phyloP scores from a whole-genome alignment of 2,113 vertebrate genomes.

The Podiceps cristatus region DNA sequence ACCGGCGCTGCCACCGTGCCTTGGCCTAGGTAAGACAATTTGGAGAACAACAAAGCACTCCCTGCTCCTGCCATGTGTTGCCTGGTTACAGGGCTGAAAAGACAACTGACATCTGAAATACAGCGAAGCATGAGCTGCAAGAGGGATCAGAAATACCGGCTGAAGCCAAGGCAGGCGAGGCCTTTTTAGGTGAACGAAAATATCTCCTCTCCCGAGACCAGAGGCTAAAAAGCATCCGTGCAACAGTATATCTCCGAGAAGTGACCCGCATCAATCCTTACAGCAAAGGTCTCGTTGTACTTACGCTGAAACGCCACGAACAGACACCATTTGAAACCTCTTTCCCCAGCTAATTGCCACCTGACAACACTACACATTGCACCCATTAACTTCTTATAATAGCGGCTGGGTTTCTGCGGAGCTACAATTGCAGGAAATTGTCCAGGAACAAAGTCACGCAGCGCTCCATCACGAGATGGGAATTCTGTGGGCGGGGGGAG shows the following conservation, averaged over 20 bases:
- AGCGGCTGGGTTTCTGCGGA: not conserved
- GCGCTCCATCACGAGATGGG: not conserved
- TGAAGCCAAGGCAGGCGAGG: not conserved
- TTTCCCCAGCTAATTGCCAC: not conserved
- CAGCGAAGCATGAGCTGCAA: not conserved
- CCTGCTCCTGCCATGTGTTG: conserved; percentile 34
- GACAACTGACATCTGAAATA: conserved; percentile 23
- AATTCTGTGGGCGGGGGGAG: conserved; percentile 6
- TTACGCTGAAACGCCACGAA: not conserved
- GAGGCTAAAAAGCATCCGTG: not conserved
- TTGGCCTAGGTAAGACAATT: not conserved
- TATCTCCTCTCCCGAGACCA: not conserved
- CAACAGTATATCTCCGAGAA: not conserved
- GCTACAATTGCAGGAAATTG: conserved; percentile 25
- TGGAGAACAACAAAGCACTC: conserved; percentile 8
- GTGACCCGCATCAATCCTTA: not conserved
- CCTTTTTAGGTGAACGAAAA: not conserved
- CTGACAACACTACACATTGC: not conserved
- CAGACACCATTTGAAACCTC: not conserved
- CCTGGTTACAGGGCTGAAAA: conserved; percentile 57
- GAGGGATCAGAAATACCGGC: not conserved
- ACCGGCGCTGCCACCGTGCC: not conserved
- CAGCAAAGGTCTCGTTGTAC: not conserved
- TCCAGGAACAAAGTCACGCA: conserved; percentile 26
- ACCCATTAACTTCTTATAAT: not conserved